phyloP scores from a whole-genome alignment of 2,888 invertebrate genomes.

The Congeria kusceri region DNA sequence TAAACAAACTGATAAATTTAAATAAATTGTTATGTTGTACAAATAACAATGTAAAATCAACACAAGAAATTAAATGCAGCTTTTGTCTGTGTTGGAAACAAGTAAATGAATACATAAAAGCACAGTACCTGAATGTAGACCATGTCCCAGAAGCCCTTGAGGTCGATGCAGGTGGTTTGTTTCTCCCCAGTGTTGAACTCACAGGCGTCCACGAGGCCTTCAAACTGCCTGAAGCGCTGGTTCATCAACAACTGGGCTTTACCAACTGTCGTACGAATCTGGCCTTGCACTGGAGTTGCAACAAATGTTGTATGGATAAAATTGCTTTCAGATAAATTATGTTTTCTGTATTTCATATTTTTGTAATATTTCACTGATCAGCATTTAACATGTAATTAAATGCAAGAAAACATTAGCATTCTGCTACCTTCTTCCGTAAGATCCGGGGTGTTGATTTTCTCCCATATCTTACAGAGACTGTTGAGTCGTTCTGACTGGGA shows the following conservation, averaged over 20 bases:
- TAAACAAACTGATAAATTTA: too few relatives aligned
- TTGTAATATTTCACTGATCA: too few relatives aligned
- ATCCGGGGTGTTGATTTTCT: constrained; percentile 46
- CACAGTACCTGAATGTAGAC: constrained; percentile 84
- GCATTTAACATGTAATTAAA: background rate
- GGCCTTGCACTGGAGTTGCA: constrained; percentile 80
- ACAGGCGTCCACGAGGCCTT: constrained; percentile 85
- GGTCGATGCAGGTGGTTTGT: constrained; percentile 84
- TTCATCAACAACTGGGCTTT: constrained; percentile 85
- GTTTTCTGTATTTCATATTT: background rate
- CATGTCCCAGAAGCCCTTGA: constrained; percentile 87
- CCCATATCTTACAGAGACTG: constrained; percentile 73
- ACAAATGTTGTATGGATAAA: too few relatives aligned
- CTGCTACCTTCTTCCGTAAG: constrained; percentile 77
- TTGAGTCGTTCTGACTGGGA: constrained; percentile 74
- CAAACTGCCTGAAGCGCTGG: constrained; percentile 86
- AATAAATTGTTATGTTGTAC: too few relatives aligned
- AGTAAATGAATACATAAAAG: background rate
- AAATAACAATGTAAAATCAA: too few relatives aligned
- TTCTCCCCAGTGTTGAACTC: constrained; percentile 85
- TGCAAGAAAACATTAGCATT: constrained; percentile 5
- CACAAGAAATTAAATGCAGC: too few relatives aligned
- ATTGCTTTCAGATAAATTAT: too few relatives aligned
- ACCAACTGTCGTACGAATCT: constrained; percentile 84
- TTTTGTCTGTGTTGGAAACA: too few relatives aligned